Percentiles rank a stretch among this genome's conserved stretches.
Conservation (phyloP, 2,797 vertebrate species). For the Hypotaenidia okinawae region DNA sequence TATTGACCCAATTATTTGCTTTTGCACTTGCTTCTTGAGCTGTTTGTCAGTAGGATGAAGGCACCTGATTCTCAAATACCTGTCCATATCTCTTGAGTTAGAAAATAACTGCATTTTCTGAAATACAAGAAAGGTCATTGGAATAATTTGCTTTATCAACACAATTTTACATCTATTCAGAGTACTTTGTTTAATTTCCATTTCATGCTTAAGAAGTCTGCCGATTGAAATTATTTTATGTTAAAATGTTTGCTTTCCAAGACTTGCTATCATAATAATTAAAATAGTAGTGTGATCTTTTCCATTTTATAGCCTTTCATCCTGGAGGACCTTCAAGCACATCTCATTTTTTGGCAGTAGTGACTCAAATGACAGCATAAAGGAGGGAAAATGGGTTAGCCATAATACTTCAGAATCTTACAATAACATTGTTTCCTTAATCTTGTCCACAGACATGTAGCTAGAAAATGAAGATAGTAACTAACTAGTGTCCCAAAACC, state of each 20-base stretch:
- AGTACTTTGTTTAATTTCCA: background rate
- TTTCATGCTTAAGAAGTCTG: background rate
- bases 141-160: background rate
- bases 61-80: background rate
- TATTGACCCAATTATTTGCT: background rate
- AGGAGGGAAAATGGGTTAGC: background rate
- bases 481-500: background rate
- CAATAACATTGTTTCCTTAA: background rate
- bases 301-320: background rate
- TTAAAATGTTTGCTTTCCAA: conserved; percentile 22
- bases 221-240: background rate
- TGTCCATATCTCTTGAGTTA: background rate
- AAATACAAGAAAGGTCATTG: background rate
- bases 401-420: background rate
- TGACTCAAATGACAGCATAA: background rate
- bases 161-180: background rate
- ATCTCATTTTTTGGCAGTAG: background rate
- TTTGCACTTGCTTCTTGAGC: background rate
- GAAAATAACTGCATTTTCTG: background rate
- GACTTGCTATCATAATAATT: background rate
- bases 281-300: background rate
- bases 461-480: background rate
- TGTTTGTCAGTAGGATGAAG: background rate
- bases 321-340: background rate
- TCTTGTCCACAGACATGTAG: background rate